Conservation (phyloP, 1,140 invertebrate species). For the Drosophila neocordata region DNA sequence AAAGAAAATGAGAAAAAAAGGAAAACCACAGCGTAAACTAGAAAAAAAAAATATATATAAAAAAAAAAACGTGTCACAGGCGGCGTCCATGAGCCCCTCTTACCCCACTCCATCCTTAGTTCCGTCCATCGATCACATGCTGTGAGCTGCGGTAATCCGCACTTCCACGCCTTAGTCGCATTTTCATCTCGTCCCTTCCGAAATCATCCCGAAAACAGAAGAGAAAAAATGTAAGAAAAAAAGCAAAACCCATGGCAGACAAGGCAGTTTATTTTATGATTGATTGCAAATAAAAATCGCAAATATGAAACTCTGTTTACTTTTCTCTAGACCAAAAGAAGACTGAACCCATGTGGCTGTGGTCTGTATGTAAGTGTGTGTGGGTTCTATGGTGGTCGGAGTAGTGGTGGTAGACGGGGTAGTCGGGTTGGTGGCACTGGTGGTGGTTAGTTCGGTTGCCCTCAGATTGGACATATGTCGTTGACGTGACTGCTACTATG, state of each 20-base stretch:
- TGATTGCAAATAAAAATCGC: slow-evolving; percentile 81
- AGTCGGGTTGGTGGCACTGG: slow-evolving; percentile 45
- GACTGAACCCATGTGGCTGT: slow-evolving; percentile 46
- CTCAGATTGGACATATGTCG: slow-evolving; percentile 72
- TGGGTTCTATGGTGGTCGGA: slow-evolving; percentile 2
- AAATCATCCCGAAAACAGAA: slow-evolving; percentile 43
- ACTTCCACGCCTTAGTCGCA: slow-evolving; percentile 78
- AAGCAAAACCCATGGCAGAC: slow-evolving; percentile 12
- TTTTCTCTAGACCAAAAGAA: slow-evolving; percentile 43
- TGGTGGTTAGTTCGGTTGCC: slow-evolving; percentile 1
- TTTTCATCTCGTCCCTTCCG: slow-evolving; percentile 73
- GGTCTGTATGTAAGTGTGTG: slow-evolving; percentile 19
- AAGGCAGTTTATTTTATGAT: slow-evolving; percentile 80
- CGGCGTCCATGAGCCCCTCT: slow-evolving; percentile 56
- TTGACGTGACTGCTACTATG: slow-evolving; percentile 64
- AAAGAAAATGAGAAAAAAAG: no score
- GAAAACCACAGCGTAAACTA: slow-evolving; percentile 3
- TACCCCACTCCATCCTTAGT: not conserved
- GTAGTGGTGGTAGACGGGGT: slow-evolving; percentile 46
- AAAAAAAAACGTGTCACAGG: slow-evolving; percentile 70
- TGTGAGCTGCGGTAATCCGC: slow-evolving; percentile 78
- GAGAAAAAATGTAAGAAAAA: not conserved
- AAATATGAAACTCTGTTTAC: slow-evolving; percentile 74
- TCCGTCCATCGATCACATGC: slow-evolving; percentile 74
- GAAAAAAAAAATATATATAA: not conserved